Evolutionary conservation across 2,888 invertebrate genomes (phyloP), one percentile per base, ranked within the genome.

Genomic region (Orchesellides sinensis): DNA sequence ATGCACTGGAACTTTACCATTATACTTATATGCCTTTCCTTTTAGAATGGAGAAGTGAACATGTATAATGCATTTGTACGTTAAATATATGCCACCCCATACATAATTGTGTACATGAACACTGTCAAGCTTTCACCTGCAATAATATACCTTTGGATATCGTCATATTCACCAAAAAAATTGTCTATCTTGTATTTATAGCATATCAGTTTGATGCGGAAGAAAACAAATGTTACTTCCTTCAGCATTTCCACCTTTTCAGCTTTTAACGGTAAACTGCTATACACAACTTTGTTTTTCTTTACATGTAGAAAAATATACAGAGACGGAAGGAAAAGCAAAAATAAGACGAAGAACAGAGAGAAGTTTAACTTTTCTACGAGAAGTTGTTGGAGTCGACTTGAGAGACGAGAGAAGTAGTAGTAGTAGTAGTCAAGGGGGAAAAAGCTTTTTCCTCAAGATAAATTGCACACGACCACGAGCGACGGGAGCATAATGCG

Each of bases 401-500:
- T n/a, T n/a, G n/a, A n/a, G 27, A 73, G 47, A 61, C 17, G 25
- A 45, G 47, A 40, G 59, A 23, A 14, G 23, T n/a, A 27, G 66
- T 63, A 52, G 52, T 52, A 52, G 19, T 19, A 32, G 63, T 23
- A 54, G 56, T 19, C 25, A 29, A 59, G 81, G 83, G n/a, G 83
- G 82, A 84, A 81, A 85, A 86, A 82, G 84, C 83, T 84, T 83
- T 86, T 86, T 84, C 74, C 56, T 63, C 68, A 86, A 86, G 86
- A 86, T 86, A 86, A 86, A 86, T 86, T 86, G 86, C 86, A 86
- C 84, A 84, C 78, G 84, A 84, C 84, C 86, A 84, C 81, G 81
- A 81, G 81, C 81, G 81, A 81, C 81, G 81, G 73, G 81, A 81
- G 74, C 73, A 81, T 81, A 81, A 81, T 81, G 81, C 81, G 73